phyloP scores from a whole-genome alignment of 2,113 vertebrate species.

The Gopherus evgoodei region DNA sequence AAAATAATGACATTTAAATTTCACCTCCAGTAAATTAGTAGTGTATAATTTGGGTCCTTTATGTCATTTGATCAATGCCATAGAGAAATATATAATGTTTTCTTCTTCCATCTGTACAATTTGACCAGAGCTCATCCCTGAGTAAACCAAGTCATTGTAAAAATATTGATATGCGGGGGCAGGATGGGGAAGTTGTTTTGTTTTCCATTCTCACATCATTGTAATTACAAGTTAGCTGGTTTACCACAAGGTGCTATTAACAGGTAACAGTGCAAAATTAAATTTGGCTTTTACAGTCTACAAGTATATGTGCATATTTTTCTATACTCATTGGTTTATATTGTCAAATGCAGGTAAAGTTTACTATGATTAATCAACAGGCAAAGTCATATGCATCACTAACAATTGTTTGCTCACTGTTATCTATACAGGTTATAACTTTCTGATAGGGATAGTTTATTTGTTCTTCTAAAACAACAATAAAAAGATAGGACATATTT shows the following conservation, averaged over 20 bases:
- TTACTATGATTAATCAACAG: conserved; percentile 27
- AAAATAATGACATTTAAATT: conserved; percentile 3
- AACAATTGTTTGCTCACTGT: conserved; percentile 20
- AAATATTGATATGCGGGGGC: not conserved
- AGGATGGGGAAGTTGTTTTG: not conserved
- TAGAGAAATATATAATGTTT: not conserved
- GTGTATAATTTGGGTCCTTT: not conserved
- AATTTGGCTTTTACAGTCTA: conserved; percentile 15
- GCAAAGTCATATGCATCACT: not conserved
- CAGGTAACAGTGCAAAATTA: not conserved
- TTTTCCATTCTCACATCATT: not conserved
- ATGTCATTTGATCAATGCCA: not conserved
- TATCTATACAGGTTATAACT: not conserved
- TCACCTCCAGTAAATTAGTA: not conserved
- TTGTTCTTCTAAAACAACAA: not conserved
- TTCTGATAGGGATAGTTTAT: not conserved
- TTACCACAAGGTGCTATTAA: not conserved
- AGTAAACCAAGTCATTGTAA: not conserved
- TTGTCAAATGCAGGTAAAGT: conserved; percentile 3
- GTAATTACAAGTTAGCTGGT: not conserved
- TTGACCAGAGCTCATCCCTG: not conserved
- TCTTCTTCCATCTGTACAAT: not conserved
- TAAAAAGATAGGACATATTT: fast-evolving
- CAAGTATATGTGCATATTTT: conserved; percentile 10
- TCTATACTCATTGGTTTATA: conserved; percentile 4